Conservation (phyloP, 64 coral and sea anemone genomes). For the Stichodactyla helianthus region DNA sequence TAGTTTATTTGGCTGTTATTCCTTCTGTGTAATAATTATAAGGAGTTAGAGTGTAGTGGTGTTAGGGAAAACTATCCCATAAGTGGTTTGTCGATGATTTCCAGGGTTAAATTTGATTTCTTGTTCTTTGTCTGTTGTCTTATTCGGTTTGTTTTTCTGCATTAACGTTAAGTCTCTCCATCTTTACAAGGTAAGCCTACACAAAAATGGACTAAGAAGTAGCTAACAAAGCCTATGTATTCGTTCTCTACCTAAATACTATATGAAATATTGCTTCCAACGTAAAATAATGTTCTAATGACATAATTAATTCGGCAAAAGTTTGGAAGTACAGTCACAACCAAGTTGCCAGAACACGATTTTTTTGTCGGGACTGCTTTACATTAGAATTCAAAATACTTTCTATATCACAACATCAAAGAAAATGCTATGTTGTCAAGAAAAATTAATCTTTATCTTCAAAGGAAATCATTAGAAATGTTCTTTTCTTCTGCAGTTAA, state of each 20-base stretch:
- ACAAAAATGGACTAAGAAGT: not conserved
- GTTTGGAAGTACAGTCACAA: not conserved
- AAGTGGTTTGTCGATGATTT: not conserved
- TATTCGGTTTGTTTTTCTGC: not conserved
- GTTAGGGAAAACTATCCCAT: not conserved
- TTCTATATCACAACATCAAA: not conserved
- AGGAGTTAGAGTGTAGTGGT: not conserved
- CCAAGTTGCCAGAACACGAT: not conserved
- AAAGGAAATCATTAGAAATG: not conserved
- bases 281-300: constrained; percentile 3
- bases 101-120: not conserved
- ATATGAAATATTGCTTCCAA: not conserved
- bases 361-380: not conserved
- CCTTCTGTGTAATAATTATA: not conserved
- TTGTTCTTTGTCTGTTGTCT: constrained; percentile 4
- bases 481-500: not conserved
- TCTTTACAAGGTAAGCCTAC: not conserved
- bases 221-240: not conserved
- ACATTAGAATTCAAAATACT: not conserved
- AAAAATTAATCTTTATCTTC: not conserved
- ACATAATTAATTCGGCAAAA: not conserved
- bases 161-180: not conserved
- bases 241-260: not conserved
- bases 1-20: not conserved
- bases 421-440: not conserved